Evolutionary conservation across 2,113 vertebrate species (phyloP).

Genomic region (Leucosticte australis): DNA sequence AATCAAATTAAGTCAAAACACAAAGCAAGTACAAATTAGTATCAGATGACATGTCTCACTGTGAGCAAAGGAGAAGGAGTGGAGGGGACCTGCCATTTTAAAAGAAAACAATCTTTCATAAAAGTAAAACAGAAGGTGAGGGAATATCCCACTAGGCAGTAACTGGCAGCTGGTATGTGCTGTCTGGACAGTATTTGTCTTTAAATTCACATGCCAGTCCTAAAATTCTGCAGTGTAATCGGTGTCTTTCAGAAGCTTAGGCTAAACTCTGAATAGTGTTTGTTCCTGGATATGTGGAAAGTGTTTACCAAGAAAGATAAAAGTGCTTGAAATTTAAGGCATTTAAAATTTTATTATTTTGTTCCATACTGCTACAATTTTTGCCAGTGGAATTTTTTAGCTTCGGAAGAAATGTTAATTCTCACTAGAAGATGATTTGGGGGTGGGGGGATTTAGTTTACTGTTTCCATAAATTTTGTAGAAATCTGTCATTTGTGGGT

Average conservation of each 20-base stretch:
- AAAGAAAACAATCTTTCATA: slow-evolving; percentile 34
- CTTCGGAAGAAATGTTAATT: not conserved
- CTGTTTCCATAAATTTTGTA: not conserved
- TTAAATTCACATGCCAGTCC: not conserved
- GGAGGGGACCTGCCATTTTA: slow-evolving; percentile 41
- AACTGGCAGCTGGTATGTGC: not conserved
- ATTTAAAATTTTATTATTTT: not conserved
- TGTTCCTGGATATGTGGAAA: not conserved
- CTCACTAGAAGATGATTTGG: not conserved
- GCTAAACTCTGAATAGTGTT: not conserved
- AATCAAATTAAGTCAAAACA: slow-evolving; percentile 71
- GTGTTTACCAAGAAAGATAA: not conserved
- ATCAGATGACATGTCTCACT: slow-evolving; percentile 29
- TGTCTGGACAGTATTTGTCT: slow-evolving; percentile 16
- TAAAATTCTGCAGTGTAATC: not conserved
- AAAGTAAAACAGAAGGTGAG: slow-evolving; percentile 45
- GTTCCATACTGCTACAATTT: not conserved
- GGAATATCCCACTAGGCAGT: not conserved
- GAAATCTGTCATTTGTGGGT: not conserved
- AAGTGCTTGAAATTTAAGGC: not conserved
- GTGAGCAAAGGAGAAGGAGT: slow-evolving; percentile 5
- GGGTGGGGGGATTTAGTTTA: not conserved
- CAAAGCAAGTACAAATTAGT: slow-evolving; percentile 58
- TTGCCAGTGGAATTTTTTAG: not conserved
- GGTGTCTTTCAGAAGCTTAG: not conserved